Base-by-base conservation (phyloP, 2,797 vertebrate species). In the Tapirus indicus region DNA sequence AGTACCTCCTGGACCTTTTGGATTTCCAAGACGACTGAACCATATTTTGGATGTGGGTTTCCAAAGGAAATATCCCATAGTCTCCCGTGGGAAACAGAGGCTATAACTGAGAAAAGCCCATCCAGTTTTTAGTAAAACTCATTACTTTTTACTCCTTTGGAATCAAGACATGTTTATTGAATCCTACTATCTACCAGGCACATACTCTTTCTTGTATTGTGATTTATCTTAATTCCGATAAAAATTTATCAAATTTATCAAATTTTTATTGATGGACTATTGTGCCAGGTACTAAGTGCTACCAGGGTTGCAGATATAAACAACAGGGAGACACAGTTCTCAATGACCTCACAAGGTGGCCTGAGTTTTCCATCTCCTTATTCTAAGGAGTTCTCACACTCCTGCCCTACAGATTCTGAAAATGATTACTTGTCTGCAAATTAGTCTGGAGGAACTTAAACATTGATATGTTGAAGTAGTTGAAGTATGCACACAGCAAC, bases 381-480 rank as follows among this genome's bases (percentile, higher is more conserved):
- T 32, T 49, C 49, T 44, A 58, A 62, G n/a, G 5, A 23, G 32
- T 60, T 52, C 16, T 74, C 20, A 44, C 16, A 38, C 2, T 49
- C 25, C 23, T 6, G 32, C 27, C 27, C 0, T 35, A 0, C 7
- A 29, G 12, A 35, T 21, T 68, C 79, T 89, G 52, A 89, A 90
- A 79, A 86, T 66, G 14, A 52, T 25, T 20, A 21, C 7, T 20
- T 54, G 12, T 69, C 25, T 58, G 6, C 23, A 72, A 72, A 44
- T 68, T 47, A 71, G 38, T 25, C 29, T 38, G 4, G 29, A 71
- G 60, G 77, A 66, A 6, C 27, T 89, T 82, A 20, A 64, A 71
- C 12, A 25, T 0, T 62, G 5, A 6, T 2, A 14, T 7, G 32
- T 4, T 29, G 25, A 64, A 2, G n/a, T n/a, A 32, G 23, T 6